A percentile compares a stretch with the other conserved stretches of the same genome.
Evolutionary conservation across 2,113 vertebrate genomes (phyloP).

Genomic region (Phrynocephalus versicolor): DNA sequence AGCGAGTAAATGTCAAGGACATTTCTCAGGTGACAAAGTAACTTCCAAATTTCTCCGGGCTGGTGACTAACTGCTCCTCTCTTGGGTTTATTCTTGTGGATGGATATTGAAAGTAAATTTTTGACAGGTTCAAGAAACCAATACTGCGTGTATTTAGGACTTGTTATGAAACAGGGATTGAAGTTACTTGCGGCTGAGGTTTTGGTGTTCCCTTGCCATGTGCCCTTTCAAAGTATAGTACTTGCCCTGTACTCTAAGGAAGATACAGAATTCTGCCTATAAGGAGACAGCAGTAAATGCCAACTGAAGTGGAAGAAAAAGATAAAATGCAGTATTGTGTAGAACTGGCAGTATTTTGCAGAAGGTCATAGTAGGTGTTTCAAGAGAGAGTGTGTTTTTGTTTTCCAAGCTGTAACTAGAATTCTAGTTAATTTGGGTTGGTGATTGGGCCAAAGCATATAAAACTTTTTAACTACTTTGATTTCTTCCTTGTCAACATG

Average conservation of each 20-base stretch:
- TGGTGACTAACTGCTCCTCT: constrained; percentile 28
- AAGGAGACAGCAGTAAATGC: constrained; percentile 11
- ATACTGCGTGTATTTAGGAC: background rate
- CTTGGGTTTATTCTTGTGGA: constrained; percentile 32
- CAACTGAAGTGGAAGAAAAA: background rate
- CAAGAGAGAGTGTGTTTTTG: background rate
- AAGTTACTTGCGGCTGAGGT: constrained; percentile 17
- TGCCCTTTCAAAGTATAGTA: constrained; percentile 36
- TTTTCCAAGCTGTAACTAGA: background rate
- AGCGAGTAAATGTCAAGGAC: constrained; percentile 48
- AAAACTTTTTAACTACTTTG: background rate
- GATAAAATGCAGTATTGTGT: background rate
- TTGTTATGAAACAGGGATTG: constrained; percentile 25
- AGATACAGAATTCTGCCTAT: background rate
- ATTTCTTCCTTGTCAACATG: too few species aligned
- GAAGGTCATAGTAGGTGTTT: background rate
- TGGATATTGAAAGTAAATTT: background rate
- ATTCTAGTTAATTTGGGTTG: background rate
- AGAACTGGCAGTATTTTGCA: constrained; percentile 1
- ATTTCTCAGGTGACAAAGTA: constrained; percentile 57
- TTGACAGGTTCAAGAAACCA: constrained; percentile 36
- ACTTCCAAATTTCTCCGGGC: constrained; percentile 40
- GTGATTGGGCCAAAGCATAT: too few species aligned
- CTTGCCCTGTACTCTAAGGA: background rate
- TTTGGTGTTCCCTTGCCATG: constrained; percentile 3